A percentile compares a stretch with the other conserved stretches of the same genome.
These are phyloP conservation scores for Xerus rutilus DNA, from an alignment of 2,797 vertebrate genomes.

Conservation along the genomic window DNA sequence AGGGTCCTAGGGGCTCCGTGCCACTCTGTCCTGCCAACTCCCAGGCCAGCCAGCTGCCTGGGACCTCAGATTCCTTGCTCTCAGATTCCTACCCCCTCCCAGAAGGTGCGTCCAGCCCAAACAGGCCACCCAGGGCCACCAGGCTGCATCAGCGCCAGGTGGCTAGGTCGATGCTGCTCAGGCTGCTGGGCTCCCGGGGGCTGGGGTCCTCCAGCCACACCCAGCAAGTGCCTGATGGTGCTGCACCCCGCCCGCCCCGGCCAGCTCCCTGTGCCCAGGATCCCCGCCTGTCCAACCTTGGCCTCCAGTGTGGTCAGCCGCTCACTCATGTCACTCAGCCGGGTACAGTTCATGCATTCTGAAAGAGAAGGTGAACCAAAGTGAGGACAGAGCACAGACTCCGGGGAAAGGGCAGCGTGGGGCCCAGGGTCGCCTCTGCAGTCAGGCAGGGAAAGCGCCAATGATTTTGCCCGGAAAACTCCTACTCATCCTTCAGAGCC, in stretches of 20 bases:
- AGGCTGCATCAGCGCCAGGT: background rate
- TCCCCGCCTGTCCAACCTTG: conserved; percentile 86
- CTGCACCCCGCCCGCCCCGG: background rate
- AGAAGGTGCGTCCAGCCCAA: background rate
- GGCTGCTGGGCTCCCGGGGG: background rate
- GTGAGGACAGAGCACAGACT: background rate
- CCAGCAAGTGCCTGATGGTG: accelerated
- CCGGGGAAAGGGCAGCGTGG: background rate
- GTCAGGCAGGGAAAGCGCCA: background rate
- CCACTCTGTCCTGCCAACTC: background rate
- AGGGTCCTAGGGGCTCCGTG: background rate
- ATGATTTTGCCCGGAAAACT: background rate
- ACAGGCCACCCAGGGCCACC: background rate
- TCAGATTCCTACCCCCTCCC: background rate
- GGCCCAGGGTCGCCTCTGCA: background rate
- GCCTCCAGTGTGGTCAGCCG: conserved; percentile 89
- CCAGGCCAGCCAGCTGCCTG: background rate
- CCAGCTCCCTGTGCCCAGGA: background rate
- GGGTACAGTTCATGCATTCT: conserved; percentile 92
- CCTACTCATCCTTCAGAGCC: background rate
- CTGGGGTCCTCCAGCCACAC: accelerated
- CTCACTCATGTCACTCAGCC: conserved; percentile 88
- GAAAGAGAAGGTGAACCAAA: conserved; percentile 65
- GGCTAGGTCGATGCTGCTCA: background rate
- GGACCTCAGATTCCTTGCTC: background rate